Evolutionary conservation across 2,797 vertebrate genomes (phyloP), one percentile per base, ranked within the genome.

Genomic region (Enteromius treurensis): DNA sequence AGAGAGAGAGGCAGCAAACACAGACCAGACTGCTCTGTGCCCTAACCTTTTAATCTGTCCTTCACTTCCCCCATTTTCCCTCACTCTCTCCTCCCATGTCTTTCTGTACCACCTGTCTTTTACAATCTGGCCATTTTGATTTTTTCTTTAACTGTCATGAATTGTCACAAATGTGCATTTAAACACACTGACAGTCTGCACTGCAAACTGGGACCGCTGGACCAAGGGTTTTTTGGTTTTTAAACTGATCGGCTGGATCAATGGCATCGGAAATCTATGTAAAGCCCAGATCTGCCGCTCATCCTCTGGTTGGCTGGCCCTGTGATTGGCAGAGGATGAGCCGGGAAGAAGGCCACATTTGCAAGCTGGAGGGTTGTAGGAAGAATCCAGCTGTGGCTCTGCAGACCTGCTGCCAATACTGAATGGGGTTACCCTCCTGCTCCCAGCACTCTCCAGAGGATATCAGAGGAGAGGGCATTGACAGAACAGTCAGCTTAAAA

Each of bases 31-130:
- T 88, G 88, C 84, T 80, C 84, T 74, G 49, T 51, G 81, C 79
- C 76, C 80, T 88, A 85, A 88, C 86, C 84, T 88, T 88, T 86
- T 86, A 87, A 88, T 87, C 86, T 85, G 73, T 79, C 83, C 83
- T 85, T 88, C 82, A 84, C 84, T 84, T 77, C 77, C 82, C 74
- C 40, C 85, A 77, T 76, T 79, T 86, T 49, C 58, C 76, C 83
- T 26, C n/a, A 5, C n/a, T 58, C 62, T 77, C 60, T n/a, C 80
- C 81, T 86, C 82, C 73, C 74, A 76, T 32, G 76, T 73, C 79
- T 83, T 86, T 83, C 81, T 68, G 65, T 42, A 80, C 68, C 82
- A 82, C 67, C 60, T 60, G 86, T 69, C 71, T 11, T 37, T 60
- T 65, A 85, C 77, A 80, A 79, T 83, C 73, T 74, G 60, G 29